phyloP scores from a whole-genome alignment of 2,888 invertebrate genomes.

The Axea sp. region DNA sequence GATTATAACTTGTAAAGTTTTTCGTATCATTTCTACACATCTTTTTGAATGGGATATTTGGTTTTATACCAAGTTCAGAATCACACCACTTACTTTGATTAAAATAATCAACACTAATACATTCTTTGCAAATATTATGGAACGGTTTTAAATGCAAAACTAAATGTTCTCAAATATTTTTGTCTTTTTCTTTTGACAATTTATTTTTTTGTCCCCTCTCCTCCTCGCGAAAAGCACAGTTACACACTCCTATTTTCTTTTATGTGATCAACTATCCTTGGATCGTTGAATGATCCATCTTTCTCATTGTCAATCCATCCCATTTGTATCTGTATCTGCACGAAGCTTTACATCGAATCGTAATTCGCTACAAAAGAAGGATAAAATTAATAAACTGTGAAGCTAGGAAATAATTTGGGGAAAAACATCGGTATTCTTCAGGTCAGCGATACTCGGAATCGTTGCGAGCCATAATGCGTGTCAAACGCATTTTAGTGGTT shows the following conservation, averaged over 20 bases:
- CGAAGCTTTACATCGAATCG: slow-evolving; percentile 36
- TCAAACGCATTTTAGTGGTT: slow-evolving; percentile 47
- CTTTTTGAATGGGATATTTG: too few relatives aligned
- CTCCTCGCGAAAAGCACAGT: too few relatives aligned
- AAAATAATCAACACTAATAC: too few relatives aligned
- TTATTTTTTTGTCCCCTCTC: too few relatives aligned
- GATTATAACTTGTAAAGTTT: too few relatives aligned
- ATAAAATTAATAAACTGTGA: slow-evolving; percentile 55
- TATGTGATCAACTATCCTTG: neutral
- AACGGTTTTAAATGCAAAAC: too few relatives aligned
- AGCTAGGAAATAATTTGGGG: slow-evolving; percentile 41
- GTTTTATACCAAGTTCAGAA: too few relatives aligned
- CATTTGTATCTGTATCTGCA: slow-evolving; percentile 41
- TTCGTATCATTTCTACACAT: too few relatives aligned
- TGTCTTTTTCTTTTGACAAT: too few relatives aligned
- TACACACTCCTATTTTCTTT: slow-evolving; percentile 10
- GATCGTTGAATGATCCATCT: slow-evolving; percentile 45
- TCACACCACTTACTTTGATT: too few relatives aligned
- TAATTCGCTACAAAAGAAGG: slow-evolving; percentile 48
- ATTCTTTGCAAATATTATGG: too few relatives aligned
- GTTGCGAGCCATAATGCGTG: slow-evolving; percentile 48
- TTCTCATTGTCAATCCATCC: slow-evolving; percentile 35
- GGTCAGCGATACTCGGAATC: slow-evolving; percentile 33
- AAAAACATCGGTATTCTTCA: slow-evolving; percentile 39
- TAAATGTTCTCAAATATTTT: too few relatives aligned